phyloP scores from a whole-genome alignment of 2,888 invertebrate genomes.

The Mantis religiosa region DNA sequence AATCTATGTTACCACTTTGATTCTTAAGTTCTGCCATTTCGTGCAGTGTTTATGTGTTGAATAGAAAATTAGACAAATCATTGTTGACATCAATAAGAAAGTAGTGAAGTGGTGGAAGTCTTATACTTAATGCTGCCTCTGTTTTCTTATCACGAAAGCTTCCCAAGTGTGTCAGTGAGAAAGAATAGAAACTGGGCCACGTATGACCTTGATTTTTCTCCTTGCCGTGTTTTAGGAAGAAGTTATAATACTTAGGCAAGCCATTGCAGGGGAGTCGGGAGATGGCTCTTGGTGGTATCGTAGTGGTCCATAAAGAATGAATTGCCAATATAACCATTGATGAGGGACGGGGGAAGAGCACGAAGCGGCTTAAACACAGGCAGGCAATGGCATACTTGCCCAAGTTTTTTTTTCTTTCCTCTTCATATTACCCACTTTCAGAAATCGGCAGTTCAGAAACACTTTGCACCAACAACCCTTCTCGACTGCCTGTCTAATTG shows the following conservation, averaged over 20 bases:
- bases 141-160: neutral
- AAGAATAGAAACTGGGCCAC: neutral
- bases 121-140: too few species aligned
- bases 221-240: neutral
- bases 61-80: too few species aligned
- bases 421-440: neutral
- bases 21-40: too few species aligned
- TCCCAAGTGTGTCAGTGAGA: neutral
- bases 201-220: neutral
- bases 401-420: neutral
- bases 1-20: too few species aligned
- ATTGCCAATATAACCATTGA: conserved; percentile 2
- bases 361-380: neutral
- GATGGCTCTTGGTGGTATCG: neutral
- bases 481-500: neutral
- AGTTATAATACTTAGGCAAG: neutral
- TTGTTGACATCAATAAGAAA: too few species aligned
- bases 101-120: too few species aligned
- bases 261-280: neutral
- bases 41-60: too few species aligned
- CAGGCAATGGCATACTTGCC: neutral
- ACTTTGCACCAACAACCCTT: neutral
- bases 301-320: neutral
- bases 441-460: neutral
- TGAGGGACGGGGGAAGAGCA: neutral